Base-by-base conservation (phyloP, 2,888 invertebrate genomes). In the Timema cristinae region DNA sequence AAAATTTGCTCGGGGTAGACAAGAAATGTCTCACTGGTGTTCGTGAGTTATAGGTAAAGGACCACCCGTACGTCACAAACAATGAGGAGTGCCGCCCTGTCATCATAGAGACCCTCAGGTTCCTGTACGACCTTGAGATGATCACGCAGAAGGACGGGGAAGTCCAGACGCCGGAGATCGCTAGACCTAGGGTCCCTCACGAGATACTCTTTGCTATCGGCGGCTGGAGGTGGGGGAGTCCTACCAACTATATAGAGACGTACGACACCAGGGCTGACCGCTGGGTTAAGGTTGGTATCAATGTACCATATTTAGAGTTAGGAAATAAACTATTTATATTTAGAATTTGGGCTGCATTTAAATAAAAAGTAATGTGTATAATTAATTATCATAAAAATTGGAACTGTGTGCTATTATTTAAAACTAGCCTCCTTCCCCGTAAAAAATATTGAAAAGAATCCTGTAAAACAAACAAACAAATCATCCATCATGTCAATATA, bases 91-190 rank as follows among this genome's bases (percentile, higher is more conserved):
- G 95, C 76, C 88, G 93, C 15, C 95, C 95, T 0, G 89, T 96
- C 75, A 91, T 97, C 75, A 94, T 96, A 52, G 95, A 96, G 81
- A 95, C 96, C 0, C 84, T 97, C 56, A 93, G 93, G 80, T 96
- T 96, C 81, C 86, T 97, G 67, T 95, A 95, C 83, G 95, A 96
- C 81, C 85, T 97, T 79, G 95, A 96, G 83, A 93, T 94, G 88
- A 93, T 94, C 75, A 88, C 87, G 79, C 91, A 85, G 68, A 83
- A 91, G 79, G 91, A 93, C 75, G 90, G 91, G 8, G 92, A 93
- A 83, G 90, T 94, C n/a, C 89, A 90, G 7, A 94, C 94, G 6
- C 94, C 94, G 7, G 90, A 91, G 79, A 89, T 95, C 71, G 94
- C 94, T 0, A 85, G 92, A 75, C 93, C 92, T 0, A 84, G 95